Evolutionary conservation across 2,113 vertebrate species (phyloP).

Genomic region (Oncorhynchus gorbuscha): DNA sequence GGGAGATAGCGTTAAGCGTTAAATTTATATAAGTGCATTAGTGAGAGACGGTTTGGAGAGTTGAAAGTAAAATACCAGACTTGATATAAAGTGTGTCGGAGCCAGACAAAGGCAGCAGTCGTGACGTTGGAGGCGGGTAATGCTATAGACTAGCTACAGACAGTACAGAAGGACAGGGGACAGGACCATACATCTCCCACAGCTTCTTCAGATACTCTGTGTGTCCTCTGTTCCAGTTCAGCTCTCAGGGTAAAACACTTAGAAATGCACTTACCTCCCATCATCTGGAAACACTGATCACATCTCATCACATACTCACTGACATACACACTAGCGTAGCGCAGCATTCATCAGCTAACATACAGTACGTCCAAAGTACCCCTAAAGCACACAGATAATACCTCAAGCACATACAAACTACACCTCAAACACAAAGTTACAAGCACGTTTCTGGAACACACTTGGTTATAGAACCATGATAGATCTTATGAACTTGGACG

Average conservation of each 20-base stretch:
- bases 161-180: conserved; percentile 27
- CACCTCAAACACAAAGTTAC: too few species aligned
- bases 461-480: too few species aligned
- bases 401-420: neutral
- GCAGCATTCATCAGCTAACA: neutral
- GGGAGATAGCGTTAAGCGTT: conserved; percentile 39
- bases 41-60: conserved; percentile 47
- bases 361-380: neutral
- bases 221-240: conserved; percentile 16
- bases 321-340: neutral
- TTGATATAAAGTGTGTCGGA: conserved; percentile 56
- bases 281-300: neutral
- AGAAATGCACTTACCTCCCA: neutral
- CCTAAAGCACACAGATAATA: neutral
- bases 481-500: too few species aligned
- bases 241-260: conserved; percentile 28
- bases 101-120: conserved; percentile 40
- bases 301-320: neutral
- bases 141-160: conserved; percentile 45
- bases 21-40: conserved; percentile 42
- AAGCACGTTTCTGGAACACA: too few species aligned
- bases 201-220: conserved; percentile 10
- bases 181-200: conserved; percentile 45
- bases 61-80: conserved; percentile 46
- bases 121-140: conserved; percentile 29